A percentile compares a stretch with the other conserved stretches of the same genome.
phyloP scores from a whole-genome alignment of 2,113 vertebrate species.

The Hyla sarda region DNA sequence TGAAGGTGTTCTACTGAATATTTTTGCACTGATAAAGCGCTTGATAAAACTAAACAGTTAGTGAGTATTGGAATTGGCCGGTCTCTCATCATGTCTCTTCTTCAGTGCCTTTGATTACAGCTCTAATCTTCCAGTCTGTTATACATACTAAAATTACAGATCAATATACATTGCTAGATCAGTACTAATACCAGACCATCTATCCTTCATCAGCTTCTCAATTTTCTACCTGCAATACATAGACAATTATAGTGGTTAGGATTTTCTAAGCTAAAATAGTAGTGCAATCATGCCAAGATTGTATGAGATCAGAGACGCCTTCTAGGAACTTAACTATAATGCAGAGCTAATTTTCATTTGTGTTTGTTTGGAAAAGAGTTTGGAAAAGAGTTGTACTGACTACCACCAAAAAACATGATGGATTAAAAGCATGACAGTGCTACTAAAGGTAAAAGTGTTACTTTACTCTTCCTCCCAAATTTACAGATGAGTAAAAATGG shows the following conservation, averaged over 20 bases:
- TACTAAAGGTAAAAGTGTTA: neutral
- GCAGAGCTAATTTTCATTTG: neutral
- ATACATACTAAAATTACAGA: neutral
- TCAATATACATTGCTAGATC: neutral
- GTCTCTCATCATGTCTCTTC: neutral
- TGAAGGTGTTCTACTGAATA: neutral
- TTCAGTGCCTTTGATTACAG: neutral
- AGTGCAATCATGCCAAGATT: neutral
- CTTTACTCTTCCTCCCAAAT: neutral
- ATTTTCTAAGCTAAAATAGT: neutral
- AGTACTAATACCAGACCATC: neutral
- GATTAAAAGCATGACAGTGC: neutral
- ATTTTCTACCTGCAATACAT: neutral
- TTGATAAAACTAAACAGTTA: neutral
- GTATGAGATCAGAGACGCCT: neutral
- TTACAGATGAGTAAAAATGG: too few relatives aligned
- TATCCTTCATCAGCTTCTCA: neutral
- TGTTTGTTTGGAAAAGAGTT: neutral
- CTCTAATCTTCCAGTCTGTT: conserved; percentile 2
- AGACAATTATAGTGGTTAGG: neutral
- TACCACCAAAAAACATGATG: neutral
- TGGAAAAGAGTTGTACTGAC: neutral
- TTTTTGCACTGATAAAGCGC: neutral
- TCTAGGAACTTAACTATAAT: neutral
- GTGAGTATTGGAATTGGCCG: neutral